Base-by-base conservation (phyloP, 2,797 vertebrate species). In the Spatula clypeata region DNA sequence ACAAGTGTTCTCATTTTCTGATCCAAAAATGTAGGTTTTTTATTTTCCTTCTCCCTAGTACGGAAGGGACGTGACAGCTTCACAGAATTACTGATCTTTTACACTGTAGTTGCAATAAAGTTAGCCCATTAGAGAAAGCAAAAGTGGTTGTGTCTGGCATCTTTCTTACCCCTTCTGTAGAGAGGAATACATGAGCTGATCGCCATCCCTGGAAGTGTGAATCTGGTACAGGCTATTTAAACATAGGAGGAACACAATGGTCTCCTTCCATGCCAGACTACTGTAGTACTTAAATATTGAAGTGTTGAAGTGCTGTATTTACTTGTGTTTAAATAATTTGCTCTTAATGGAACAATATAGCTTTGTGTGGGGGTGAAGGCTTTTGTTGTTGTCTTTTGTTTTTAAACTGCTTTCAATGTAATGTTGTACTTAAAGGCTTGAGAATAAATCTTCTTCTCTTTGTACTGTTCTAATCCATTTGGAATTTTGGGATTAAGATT, bases 401-500 rank as follows among this genome's bases (percentile, higher is more conserved):
- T 93, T 80, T 70, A 47, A 65, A 80, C n/a, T 26, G 18, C 58
- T 70, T 76, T 85, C 64, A 53, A 24, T 58, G 38, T 62, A n/a
- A 34, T 24, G 23, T 53, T 84, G 44, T 49, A 40, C 64, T 89
- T 85, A 65, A 42, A 55, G 42, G 38, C 86, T 86, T 66, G 58
- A 61, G 80, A 81, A 86, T 81, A 81, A 81, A 75, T 86, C 58
- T 86, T 88, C 55, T 74, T 72, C 64, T 55, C 53, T 81, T 81
- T 75, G 53, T 72, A 31, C 65, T 81, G 40, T 44, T 66, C 13
- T 65, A 76, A 76, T 66, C 58, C 86, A 57, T 66, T 29, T 72
- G 53, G 86, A 81, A 93, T 88, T 87, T 80, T 20, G 53, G n/a
- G 57, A 80, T 88, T 80, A 80, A 55, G 45, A 36, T 27, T 60